Evolutionary conservation across 2,888 invertebrate species (phyloP), one percentile per base, ranked within the genome.

Genomic region (Erpobdella octoculata): DNA sequence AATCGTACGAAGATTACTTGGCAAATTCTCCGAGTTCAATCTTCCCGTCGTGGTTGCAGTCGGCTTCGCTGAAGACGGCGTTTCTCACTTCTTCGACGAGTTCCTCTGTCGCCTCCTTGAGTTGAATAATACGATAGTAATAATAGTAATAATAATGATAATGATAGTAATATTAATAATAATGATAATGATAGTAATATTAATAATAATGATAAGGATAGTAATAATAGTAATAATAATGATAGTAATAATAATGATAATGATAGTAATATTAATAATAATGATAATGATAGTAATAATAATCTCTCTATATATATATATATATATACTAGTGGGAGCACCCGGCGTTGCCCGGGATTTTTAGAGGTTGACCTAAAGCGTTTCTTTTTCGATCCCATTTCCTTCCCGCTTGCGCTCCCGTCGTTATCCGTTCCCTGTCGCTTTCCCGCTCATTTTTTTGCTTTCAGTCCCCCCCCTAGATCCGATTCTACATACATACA

Each of bases 11-110:
- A 41, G 12, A 37, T 46, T 53, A 73, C 73, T 59, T 73, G 31
- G 73, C 70, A 64, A 73, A 73, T 46, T 73, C 73, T 48, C 71
- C 70, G 31, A 73, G 21, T 35, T 73, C 73, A 31, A 73, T 73
- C 31, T 59, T 62, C 25, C 73, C 73, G 46, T 70, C 73, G 28
- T 73, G 59, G 37, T 71, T 70, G 58, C 48, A 28, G 37, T 71
- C 73, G 33, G 68, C 61, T 9, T 71, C 46, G 12, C 36, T 36
- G 37, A 73, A 58, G 1, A 70, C 66, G 6, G 65, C 61, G 6
- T 46, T 41, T 25, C 73, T 36, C 15, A 71, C 70, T 8, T 65
- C 59, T 1, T 61, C 37, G n/a, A 73, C 21, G 1, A 61, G 41
- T 2, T 70, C 73, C 1, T 71, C 71, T 0, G 25, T 31, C 2